These are phyloP conservation scores for Archilochus colubris DNA, from an alignment of 2,113 vertebrate genomes.

Conservation along the genomic window DNA sequence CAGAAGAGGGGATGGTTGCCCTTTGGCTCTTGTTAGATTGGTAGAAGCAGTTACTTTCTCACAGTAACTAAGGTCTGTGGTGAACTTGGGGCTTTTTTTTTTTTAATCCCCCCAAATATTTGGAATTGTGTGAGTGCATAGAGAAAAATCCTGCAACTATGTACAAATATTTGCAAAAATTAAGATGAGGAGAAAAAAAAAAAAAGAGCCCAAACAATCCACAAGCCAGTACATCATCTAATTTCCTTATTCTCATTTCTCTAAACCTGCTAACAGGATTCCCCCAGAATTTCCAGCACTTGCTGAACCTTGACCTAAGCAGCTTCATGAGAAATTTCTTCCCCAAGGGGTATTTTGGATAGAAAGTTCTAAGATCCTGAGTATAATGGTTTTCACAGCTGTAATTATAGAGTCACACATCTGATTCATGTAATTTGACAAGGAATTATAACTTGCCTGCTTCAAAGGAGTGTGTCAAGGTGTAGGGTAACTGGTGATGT, in stretches of 20 bases:
- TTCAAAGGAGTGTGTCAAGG: conserved; percentile 39
- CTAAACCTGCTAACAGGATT: conserved; percentile 51
- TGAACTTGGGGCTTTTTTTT: not conserved
- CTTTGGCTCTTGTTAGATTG: not conserved
- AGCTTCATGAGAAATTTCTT: conserved; percentile 34
- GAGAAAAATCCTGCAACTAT: not conserved
- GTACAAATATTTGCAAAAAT: not conserved
- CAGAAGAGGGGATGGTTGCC: not conserved
- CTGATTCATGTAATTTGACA: conserved; percentile 52
- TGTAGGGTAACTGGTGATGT: not conserved
- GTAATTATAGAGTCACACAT: conserved; percentile 41
- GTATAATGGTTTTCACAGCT: conserved; percentile 39
- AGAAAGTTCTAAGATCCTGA: conserved; percentile 41
- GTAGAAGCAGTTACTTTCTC: not conserved
- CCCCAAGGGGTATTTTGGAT: conserved; percentile 46
- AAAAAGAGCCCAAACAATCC: not conserved
- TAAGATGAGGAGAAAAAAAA: not conserved
- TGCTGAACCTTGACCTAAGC: conserved; percentile 39
- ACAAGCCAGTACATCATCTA: not conserved
- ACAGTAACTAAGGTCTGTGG: not conserved
- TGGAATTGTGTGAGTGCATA: not conserved
- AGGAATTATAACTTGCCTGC: conserved; percentile 21
- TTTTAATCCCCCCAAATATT: not conserved
- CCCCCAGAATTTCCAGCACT: conserved; percentile 57
- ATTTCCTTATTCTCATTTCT: conserved; percentile 40